Base-by-base conservation (phyloP, 2,888 invertebrate species). In the Formica aserva region DNA sequence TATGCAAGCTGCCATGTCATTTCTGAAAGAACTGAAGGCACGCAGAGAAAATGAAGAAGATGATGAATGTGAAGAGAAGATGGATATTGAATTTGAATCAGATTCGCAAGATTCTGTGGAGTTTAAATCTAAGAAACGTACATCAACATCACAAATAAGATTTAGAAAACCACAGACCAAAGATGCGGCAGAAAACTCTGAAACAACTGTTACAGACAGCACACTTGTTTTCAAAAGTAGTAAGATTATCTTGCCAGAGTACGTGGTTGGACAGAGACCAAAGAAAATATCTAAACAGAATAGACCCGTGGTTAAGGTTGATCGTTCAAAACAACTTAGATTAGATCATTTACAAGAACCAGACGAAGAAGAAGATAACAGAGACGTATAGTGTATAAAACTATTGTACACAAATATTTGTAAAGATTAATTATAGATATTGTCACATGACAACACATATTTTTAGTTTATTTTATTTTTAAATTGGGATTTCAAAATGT, bases 171-270 rank as follows among this genome's bases (percentile, higher is more conserved):
- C 91, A 5, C 83, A 86, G 62, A 74, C 62, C n/a, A 48, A 55
- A 38, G 22, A 60, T 13, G 63, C 8, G 4, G 66, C 77, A 4
- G 60, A 52, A 0, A 32, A 86, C 22, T 67, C 63, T 18, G 22
- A 84, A 8, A 32, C 85, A 8, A 83, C 87, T 9, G 71, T 91
- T 35, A 52, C 86, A 11, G 89, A 94, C n/a, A 91, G 92, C 38
- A 96, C 95, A 85, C 94, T 96, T 6, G 95, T 96, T 74, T 96
- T 97, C 90, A 96, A 96, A 91, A 96, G 96, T 85, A 97, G 96
- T 81, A 98, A 97, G 95, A 93, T 97, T 65, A 95, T 98, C 0
- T 97, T 98, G 97, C 98, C 98, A 0, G 98, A 98, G 92, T 98
- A 98, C 95, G 96, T 97, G 22, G 96, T 98, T 82, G 98, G 98